Base-by-base conservation (phyloP, 2,888 invertebrate species). In the Nomada flava region DNA sequence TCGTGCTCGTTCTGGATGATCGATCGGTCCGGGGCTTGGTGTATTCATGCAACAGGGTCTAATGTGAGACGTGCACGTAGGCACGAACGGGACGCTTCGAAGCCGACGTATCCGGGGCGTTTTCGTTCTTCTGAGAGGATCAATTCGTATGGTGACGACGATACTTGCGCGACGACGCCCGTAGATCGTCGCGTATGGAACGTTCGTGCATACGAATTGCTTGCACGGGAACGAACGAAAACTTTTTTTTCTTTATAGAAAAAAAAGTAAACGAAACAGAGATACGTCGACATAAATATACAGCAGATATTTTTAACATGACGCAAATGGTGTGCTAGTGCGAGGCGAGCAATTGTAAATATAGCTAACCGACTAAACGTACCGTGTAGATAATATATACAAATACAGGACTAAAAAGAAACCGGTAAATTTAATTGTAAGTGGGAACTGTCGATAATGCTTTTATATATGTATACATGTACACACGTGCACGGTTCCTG, bases 391-490 rank as follows among this genome's bases (percentile, higher is more conserved):
- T 91, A 91, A 79, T 79, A 86, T 84, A 70, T 47, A 78, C 44
- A 62, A 57, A 64, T 65, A 69, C n/a, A 57, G 13, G 47, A 50
- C 18, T 29, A 63, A 73, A 36, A 29, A 47, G 44, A 53, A 84
- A 73, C 42, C 62, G 79, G 76, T 88, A 90, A 86, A 90, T 85
- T 89, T 88, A 88, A 90, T 86, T 89, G 11, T 47, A 47, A 47
- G 26, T 11, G 57, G 90, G 91, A 79, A 91, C 89, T 91, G 90
- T 91, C 90, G 91, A 91, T 91, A 88, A 80, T 85, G 92, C 91
- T 92, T 92, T 91, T 92, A 91, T 91, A 91, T 91, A 92, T 91
- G 89, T 91, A 90, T 84, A 89, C 88, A 85, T 78, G 79, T 73
- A 73, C 72, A 83, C 81, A 79, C 69, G 42, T 11, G 42, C 63